Base-by-base conservation (phyloP, 37 sponge, comb jelly and placozoan species). In the Ianthella basta region DNA sequence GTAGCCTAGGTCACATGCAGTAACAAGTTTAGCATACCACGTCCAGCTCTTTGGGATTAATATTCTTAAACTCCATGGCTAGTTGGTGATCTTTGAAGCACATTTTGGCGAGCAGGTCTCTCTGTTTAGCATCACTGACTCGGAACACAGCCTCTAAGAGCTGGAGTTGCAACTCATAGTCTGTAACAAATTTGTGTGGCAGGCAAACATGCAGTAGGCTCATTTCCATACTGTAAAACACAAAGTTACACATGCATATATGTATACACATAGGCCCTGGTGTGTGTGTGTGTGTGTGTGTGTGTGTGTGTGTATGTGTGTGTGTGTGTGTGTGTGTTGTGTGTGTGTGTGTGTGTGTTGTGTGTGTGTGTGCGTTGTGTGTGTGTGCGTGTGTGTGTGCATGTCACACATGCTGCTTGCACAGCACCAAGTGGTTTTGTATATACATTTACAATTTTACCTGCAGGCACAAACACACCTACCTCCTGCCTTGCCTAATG, bases 141-240 rank as follows among this genome's bases (percentile, higher is more conserved):
- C 78, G 44, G 21, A 75, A 75, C n/a, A 75, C 54, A 23, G 78
- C 78, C 40, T 75, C 78, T 24, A 75, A 24, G 24, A 75, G 20
- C 25, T 53, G 54, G 37, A 75, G 78, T 50, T 75, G 78, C n/a
- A 75, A 3, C 25, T 75, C 78, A 41, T 53, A 75, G 54, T 75
- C 78, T 75, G 54, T 16, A 13, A 41, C 23, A 30, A 0, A 23
- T 12, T 37, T 21, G 16, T 24, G 38, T 3, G 16, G 15, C 8
- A 44, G 24, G 44, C 40, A 41, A 18, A 41, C 6, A 23, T 44
- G 37, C 41, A 24, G 13, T 75, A 34, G 34, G 18, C 18, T 13
- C 29, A 44, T 44, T 44, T 44, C 50, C 8, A 3, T 44, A 10
- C 8, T 44, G 3, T 44, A n/a, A n/a, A n/a, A n/a, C n/a, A n/a